These are phyloP conservation scores for Lamprotornis superbus DNA, from an alignment of 2,113 vertebrate genomes.

Conservation along the genomic window DNA sequence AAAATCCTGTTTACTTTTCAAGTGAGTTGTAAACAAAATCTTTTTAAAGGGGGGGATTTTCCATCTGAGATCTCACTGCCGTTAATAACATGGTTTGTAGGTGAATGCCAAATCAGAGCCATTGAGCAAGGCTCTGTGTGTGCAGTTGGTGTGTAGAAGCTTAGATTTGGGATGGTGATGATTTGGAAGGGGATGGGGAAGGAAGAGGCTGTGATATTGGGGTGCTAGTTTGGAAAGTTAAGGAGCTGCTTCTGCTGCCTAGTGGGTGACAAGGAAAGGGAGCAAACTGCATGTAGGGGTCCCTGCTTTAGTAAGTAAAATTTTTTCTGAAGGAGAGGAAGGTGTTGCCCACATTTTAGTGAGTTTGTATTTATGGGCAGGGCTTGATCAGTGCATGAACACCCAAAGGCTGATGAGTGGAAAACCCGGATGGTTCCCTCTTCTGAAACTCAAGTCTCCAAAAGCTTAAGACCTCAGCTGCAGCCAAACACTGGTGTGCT, in stretches of 20 bases:
- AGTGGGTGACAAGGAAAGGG: background rate
- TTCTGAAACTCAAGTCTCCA: background rate
- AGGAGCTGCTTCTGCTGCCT: background rate
- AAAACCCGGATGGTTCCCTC: background rate
- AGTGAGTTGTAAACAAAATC: background rate
- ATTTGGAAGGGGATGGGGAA: background rate
- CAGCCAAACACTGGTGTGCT: fast-evolving
- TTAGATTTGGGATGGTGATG: background rate
- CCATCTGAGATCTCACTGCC: background rate
- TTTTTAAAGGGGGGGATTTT: background rate
- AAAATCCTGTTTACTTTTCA: background rate
- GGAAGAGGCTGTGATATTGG: background rate
- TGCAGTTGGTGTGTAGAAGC: background rate
- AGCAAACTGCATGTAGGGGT: background rate
- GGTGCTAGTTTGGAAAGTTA: background rate
- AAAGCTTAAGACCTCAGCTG: background rate
- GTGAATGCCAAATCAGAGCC: background rate
- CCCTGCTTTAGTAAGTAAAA: background rate
- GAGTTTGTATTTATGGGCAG: background rate
- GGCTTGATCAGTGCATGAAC: background rate
- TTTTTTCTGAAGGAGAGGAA: background rate
- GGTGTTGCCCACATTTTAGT: background rate
- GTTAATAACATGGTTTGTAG: background rate
- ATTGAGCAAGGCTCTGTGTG: background rate
- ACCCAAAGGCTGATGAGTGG: background rate